Evolutionary conservation across 2,888 invertebrate genomes (phyloP), one percentile per base, ranked within the genome.

Genomic region (Andrena bucephala): DNA sequence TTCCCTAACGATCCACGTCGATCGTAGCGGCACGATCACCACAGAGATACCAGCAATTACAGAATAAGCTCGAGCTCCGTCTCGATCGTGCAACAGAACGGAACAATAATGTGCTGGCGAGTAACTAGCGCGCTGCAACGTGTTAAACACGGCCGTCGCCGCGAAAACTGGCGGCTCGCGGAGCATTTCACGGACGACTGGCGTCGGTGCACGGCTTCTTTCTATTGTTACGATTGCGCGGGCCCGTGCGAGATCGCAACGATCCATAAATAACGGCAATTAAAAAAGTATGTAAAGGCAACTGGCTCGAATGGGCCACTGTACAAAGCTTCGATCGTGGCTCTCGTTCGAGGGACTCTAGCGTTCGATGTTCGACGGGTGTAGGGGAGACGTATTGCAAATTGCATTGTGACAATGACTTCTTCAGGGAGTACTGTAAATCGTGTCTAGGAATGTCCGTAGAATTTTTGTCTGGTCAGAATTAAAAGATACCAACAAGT

Each of bases 121-220:
- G 57, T 48, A 78, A 66, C 69, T 68, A 67, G 36, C 33, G 62
- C 31, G 52, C 8, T 27, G 57, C 57, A 10, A 16, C 42, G 73
- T 66, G 78, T 69, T 71, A 59, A 72, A 66, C 67, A 54, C 54
- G 65, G 27, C 57, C 8, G 67, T 48, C 48, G 77, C 59, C 60
- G 66, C 80, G 71, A 54, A 67, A 50, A 62, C 62, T 24, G 20
- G 10, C 33, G 48, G n/a, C 24, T 60, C 66, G 50, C 33, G 29
- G 60, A 54, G 70, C 52, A 70, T 77, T 83, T 83, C 81, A 83
- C 77, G 83, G 83, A 83, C 83, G 73, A 62, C 69, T 81, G 77
- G 33, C 72, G 68, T 65, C 65, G 77, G 36, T 69, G 54, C 65
- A 54, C 68, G 24, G 66, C 54, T 77, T 67, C 59, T 71, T 66